Conservation (phyloP, 2,113 vertebrate genomes). For the Hippoglossus stenolepis region DNA sequence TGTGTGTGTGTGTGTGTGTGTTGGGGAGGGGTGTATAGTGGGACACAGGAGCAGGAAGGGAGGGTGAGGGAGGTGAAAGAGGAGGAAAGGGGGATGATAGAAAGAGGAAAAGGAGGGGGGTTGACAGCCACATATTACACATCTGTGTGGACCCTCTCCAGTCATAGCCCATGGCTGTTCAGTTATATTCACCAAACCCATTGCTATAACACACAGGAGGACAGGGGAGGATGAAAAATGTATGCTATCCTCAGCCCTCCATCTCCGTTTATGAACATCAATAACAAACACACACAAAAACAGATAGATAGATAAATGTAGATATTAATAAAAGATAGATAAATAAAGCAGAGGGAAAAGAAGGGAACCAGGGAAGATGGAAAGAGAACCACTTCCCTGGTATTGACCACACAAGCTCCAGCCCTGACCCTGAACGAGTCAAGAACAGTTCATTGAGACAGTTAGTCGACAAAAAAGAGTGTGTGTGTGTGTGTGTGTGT, state of each 20-base stretch:
- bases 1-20: slow-evolving; percentile 1
- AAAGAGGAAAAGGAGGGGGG: slow-evolving; percentile 34
- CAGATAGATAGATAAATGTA: not conserved
- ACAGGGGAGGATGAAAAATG: slow-evolving; percentile 8
- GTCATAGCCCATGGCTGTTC: slow-evolving; percentile 45
- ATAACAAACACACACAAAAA: not conserved
- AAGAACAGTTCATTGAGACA: slow-evolving; percentile 30
- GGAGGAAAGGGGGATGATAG: slow-evolving; percentile 54
- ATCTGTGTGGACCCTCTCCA: slow-evolving; percentile 57
- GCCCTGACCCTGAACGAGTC: slow-evolving; percentile 23
- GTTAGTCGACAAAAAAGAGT: not conserved
- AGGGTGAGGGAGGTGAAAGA: slow-evolving; percentile 58
- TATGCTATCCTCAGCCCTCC: not conserved
- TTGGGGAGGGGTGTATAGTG: not conserved
- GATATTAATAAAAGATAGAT: not conserved
- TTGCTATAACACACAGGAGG: slow-evolving; percentile 18
- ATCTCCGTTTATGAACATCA: not conserved
- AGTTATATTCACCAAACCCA: slow-evolving; percentile 28
- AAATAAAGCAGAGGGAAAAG: slow-evolving; percentile 1
- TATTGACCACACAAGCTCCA: not conserved
- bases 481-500: slow-evolving; percentile 7
- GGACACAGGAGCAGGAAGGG: slow-evolving; percentile 44
- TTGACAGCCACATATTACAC: slow-evolving; percentile 40
- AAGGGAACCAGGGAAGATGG: not conserved
- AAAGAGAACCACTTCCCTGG: not conserved